These are phyloP conservation scores for Pangasianodon hypophthalmus DNA, from an alignment of 2,113 vertebrate genomes.

Conservation along the genomic window DNA sequence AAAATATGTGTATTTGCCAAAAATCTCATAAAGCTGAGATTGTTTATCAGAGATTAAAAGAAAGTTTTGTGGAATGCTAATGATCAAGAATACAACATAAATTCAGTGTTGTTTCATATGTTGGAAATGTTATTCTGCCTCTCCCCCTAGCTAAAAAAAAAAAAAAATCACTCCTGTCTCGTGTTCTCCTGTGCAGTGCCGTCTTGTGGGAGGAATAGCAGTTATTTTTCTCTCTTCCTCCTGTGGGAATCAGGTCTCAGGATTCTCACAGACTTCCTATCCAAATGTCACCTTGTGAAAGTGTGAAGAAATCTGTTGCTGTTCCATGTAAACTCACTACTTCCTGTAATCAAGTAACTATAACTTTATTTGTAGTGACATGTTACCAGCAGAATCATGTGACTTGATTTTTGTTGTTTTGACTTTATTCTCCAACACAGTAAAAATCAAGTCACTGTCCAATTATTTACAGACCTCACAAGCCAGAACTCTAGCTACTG, in stretches of 20 bases:
- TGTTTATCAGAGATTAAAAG: not conserved
- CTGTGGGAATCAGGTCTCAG: not conserved
- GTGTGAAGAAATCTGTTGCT: slow-evolving; percentile 6
- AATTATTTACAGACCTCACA: not conserved
- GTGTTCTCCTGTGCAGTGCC: not conserved
- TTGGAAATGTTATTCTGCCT: not conserved
- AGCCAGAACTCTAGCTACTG: not conserved
- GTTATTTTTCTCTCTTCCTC: slow-evolving; percentile 11
- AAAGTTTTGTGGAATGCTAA: not conserved
- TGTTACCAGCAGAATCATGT: not conserved
- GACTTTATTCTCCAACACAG: too few relatives aligned
- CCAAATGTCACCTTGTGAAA: slow-evolving; percentile 16
- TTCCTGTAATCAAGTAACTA: not conserved
- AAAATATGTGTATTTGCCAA: not conserved
- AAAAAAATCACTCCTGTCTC: not conserved
- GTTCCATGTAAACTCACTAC: not conserved
- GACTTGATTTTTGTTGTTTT: too few relatives aligned
- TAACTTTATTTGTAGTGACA: not conserved
- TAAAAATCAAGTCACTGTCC: not conserved
- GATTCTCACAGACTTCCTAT: slow-evolving; percentile 10
- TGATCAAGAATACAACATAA: not conserved
- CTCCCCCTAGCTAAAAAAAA: not conserved
- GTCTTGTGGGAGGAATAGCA: slow-evolving; percentile 13
- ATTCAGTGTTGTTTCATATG: not conserved
- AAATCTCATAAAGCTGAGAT: not conserved